A percentile compares a stretch with the other conserved stretches of the same genome.
phyloP scores from a whole-genome alignment of 2,113 vertebrate genomes.

The Eclectus roratus region DNA sequence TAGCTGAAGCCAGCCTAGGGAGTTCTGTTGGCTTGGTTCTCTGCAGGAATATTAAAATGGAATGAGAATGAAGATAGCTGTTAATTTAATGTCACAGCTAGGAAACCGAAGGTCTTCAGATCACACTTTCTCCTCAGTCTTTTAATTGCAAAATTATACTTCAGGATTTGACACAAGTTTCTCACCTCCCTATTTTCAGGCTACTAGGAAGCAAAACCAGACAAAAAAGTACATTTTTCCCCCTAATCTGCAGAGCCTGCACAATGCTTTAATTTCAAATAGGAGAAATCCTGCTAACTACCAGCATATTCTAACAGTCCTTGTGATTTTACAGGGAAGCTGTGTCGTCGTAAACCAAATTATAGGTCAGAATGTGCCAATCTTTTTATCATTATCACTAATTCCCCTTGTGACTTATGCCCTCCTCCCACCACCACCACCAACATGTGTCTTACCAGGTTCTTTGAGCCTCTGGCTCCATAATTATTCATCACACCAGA shows the following conservation, averaged over 20 bases:
- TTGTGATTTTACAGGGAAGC: neutral
- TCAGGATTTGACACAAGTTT: neutral
- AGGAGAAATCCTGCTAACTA: slow-evolving; percentile 33
- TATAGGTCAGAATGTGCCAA: neutral
- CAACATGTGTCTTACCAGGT: neutral
- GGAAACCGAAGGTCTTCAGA: slow-evolving; percentile 26
- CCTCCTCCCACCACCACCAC: neutral
- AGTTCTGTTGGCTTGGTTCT: slow-evolving; percentile 20
- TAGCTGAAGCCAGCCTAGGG: neutral
- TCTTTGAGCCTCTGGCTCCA: neutral
- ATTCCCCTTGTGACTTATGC: neutral
- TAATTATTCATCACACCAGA: neutral
- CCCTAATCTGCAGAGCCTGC: neutral
- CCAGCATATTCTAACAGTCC: neutral
- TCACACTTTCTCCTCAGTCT: slow-evolving; percentile 7
- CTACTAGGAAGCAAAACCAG: neutral
- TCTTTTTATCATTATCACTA: neutral
- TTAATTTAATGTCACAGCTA: slow-evolving; percentile 17
- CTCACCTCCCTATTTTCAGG: slow-evolving; percentile 22
- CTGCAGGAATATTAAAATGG: slow-evolving; percentile 41
- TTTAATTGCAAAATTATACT: slow-evolving; percentile 45
- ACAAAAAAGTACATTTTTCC: neutral
- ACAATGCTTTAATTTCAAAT: neutral
- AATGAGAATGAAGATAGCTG: slow-evolving; percentile 35
- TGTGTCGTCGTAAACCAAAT: neutral